Base-by-base conservation (phyloP, 2,797 vertebrate genomes). In the Myiothlypis coronata region DNA sequence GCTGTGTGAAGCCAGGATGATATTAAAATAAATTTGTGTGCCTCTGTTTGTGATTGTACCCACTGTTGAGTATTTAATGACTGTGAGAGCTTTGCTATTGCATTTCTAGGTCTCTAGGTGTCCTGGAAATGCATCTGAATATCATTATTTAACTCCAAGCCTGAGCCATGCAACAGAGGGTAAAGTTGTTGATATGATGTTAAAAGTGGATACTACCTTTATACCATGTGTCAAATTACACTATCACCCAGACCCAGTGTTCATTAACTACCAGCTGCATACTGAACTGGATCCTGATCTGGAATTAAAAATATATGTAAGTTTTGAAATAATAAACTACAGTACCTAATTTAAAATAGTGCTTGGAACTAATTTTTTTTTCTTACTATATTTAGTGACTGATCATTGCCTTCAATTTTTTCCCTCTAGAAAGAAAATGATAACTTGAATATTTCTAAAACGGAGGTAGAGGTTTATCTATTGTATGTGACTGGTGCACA, bases 391-490 rank as follows among this genome's bases (percentile, higher is more conserved):
- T 76, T 85, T 91, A 69, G n/a, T 94, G 49, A 84, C 82, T 83
- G n/a, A 68, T 87, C 65, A 20, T 89, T 94, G 5, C 93, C 61
- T 94, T 86, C 17, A 4, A 57, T 68, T 77, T 97, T 97, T 47
- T 94, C 55, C 43, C 81, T 96, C 63, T 93, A 99, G 99, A 99
- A 99, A 99, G 97, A 93, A 92, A 96, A 96, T 2, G 99, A 99
- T 94, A 88, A 96, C 26, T 97, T 99, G 95, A 96, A 97, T 72
- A 98, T 99, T 91, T 97, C 56, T 20, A 11, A 20, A 35, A 80
- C 76, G 3, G 99, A 99, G 27, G 65, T 99, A 35, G 95, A 87
- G 6, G 98, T 99, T 52, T 97, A 87, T 80, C 98, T 98, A 7
- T 69, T 97, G 16, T 80, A 97, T 43, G 16, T 87, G 64, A 74